These are phyloP conservation scores for Plebejus argus DNA, from an alignment of 2,888 invertebrate genomes.

Conservation along the genomic window DNA sequence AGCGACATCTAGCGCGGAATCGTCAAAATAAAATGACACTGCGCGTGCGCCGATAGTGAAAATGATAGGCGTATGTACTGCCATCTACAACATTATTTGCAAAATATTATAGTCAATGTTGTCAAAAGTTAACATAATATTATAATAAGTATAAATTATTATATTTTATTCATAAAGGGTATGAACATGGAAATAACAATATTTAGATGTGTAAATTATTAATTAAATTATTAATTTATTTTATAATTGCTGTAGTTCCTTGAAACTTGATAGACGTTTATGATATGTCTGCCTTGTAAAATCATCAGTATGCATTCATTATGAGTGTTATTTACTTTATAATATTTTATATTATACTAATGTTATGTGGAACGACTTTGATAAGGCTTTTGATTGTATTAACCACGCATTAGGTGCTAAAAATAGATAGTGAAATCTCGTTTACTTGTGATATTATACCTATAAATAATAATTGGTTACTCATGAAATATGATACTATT, in stretches of 20 bases:
- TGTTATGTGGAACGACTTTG: neutral
- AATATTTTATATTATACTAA: neutral
- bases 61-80: neutral
- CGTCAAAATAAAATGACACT: neutral
- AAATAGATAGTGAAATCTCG: no score
- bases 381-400: neutral
- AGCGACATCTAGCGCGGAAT: neutral
- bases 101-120: neutral
- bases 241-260: neutral
- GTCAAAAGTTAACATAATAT: neutral
- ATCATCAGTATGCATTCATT: no score
- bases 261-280: neutral
- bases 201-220: neutral
- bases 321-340: neutral
- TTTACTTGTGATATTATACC: neutral
- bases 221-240: neutral
- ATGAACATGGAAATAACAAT: no score
- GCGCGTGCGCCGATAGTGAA: neutral
- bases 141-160: no score
- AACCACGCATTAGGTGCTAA: neutral
- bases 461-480: neutral
- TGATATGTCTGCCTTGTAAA: neutral
- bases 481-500: no score
- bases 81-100: neutral
- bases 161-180: no score